phyloP scores from a whole-genome alignment of 2,113 vertebrate species.

The Periophthalmus modestus region DNA sequence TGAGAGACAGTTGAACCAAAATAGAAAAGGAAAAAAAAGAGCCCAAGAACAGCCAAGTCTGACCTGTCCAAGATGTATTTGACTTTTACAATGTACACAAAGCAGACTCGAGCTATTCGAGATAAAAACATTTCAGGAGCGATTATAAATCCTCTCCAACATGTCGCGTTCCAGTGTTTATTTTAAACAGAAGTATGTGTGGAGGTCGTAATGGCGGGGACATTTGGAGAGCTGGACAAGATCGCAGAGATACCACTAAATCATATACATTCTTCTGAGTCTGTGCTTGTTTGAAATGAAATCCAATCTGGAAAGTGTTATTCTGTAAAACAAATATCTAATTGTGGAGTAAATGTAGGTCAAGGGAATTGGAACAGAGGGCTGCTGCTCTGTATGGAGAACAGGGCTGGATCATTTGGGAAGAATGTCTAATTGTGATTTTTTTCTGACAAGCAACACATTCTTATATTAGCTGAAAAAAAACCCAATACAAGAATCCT shows the following conservation, averaged over 20 bases:
- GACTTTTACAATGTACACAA: constrained; percentile 10
- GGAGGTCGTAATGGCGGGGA: constrained; percentile 8
- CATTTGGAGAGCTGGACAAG: background rate
- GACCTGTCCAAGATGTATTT: constrained; percentile 28
- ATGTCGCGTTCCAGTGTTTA: constrained; percentile 21
- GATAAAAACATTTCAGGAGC: constrained; percentile 10
- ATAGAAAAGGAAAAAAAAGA: background rate
- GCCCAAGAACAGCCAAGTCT: constrained; percentile 33
- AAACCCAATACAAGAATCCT: no score
- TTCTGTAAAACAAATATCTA: background rate
- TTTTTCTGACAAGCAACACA: no score
- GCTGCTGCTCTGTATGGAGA: background rate
- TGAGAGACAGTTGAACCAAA: constrained; percentile 21
- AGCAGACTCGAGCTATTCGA: constrained; percentile 21
- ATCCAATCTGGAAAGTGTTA: background rate
- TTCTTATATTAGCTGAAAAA: no score
- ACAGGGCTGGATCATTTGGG: background rate
- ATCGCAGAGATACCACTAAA: background rate
- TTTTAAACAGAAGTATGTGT: background rate
- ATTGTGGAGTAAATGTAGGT: background rate
- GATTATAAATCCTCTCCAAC: constrained; percentile 12
- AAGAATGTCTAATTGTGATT: no score
- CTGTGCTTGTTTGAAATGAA: background rate
- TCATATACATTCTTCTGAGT: background rate
- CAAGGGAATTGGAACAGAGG: background rate